These are phyloP conservation scores for Sminthurides bifidus DNA, from an alignment of 1,140 invertebrate genomes.

Conservation along the genomic window DNA sequence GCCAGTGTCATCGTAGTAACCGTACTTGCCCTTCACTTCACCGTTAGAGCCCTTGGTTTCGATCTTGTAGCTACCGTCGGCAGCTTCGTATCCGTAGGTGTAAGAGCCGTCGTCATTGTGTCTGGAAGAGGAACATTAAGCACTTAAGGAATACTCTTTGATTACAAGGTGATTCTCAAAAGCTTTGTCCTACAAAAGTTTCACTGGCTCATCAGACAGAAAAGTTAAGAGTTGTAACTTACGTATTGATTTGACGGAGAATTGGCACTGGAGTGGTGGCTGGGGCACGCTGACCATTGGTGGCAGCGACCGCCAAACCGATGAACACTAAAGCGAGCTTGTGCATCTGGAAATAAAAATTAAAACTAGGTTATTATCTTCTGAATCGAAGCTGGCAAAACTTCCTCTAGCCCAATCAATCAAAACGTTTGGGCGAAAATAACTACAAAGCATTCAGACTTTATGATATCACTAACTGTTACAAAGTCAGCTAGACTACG, in stretches of 20 bases:
- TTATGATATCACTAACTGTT: too few relatives aligned
- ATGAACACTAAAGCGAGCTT: background rate
- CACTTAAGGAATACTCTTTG: background rate
- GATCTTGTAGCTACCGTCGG: constrained; percentile 83
- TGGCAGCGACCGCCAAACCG: background rate
- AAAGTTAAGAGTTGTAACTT: too few relatives aligned
- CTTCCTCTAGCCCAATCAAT: too few relatives aligned
- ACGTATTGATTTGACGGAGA: constrained; percentile 61
- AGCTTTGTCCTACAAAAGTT: too few relatives aligned
- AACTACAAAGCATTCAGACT: too few relatives aligned
- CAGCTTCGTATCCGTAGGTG: constrained; percentile 76
- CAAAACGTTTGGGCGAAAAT: too few relatives aligned
- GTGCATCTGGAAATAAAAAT: too few relatives aligned
- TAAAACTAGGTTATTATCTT: too few relatives aligned
- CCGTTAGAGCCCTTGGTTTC: constrained; percentile 66
- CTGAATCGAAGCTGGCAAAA: too few relatives aligned
- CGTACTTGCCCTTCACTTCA: constrained; percentile 68
- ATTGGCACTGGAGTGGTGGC: constrained; percentile 60
- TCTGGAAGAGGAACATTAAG: constrained; percentile 31
- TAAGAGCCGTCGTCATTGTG: constrained; percentile 76
- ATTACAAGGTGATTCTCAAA: too few relatives aligned
- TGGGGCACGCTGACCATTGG: background rate
- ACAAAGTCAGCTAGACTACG: too few relatives aligned
- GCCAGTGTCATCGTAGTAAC: constrained; percentile 40
- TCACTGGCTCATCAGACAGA: too few relatives aligned